Conservation (phyloP, 2,113 vertebrate genomes). For the Lasiurus borealis region DNA sequence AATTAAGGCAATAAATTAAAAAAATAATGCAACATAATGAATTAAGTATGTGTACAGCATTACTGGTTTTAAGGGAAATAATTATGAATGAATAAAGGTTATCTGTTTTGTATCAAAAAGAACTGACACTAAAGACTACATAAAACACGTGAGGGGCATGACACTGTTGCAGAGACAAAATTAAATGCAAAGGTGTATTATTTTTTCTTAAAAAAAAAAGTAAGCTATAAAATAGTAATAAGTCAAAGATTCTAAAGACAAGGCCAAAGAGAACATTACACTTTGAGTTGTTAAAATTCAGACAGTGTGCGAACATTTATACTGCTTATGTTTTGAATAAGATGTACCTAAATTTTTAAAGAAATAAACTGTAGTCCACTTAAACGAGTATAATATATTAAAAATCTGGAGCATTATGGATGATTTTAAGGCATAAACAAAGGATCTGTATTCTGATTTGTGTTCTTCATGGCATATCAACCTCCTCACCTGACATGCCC, state of each 20-base stretch:
- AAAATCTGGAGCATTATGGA: neutral
- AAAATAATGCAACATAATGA: neutral
- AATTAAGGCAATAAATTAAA: neutral
- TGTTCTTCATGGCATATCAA: neutral
- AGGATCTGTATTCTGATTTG: neutral
- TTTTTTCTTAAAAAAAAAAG: neutral
- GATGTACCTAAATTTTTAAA: neutral
- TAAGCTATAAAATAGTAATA: neutral
- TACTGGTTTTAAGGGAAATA: conserved; percentile 5
- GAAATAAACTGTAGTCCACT: neutral
- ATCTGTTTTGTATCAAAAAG: neutral
- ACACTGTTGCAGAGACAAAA: neutral
- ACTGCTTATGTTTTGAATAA: conserved; percentile 8
- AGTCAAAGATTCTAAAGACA: neutral
- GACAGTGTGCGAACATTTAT: neutral
- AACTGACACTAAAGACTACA: neutral
- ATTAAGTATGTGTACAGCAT: neutral
- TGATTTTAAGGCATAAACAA: conserved; percentile 24
- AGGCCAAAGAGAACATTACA: neutral
- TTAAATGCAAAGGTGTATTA: neutral
- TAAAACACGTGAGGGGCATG: neutral
- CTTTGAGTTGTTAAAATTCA: neutral
- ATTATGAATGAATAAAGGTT: neutral
- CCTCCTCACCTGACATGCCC: neutral
- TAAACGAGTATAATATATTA: neutral